Conservation (phyloP, 2,113 vertebrate species). For the Hucho hucho region DNA sequence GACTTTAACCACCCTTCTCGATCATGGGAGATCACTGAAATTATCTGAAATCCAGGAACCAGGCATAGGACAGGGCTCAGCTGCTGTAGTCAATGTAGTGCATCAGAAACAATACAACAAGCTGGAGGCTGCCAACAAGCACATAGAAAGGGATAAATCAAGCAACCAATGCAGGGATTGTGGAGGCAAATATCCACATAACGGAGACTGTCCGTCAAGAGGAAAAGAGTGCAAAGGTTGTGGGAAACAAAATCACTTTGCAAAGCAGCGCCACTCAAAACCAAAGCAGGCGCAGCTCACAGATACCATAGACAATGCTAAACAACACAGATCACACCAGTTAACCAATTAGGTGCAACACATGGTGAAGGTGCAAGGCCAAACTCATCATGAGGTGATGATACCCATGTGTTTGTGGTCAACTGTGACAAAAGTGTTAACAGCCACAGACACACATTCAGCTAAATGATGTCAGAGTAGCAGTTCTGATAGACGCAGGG, state of each 20-base stretch:
- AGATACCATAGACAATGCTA: neutral
- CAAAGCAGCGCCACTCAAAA: neutral
- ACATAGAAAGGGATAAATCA: neutral
- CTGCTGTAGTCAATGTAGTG: neutral
- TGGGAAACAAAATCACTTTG: conserved; percentile 9
- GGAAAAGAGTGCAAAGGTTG: conserved; percentile 21
- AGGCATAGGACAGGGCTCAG: neutral
- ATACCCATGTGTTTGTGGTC: conserved; percentile 4
- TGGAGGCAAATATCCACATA: conserved; percentile 12
- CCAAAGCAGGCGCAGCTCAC: neutral
- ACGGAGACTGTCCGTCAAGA: conserved; percentile 6
- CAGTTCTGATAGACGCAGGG: conserved; percentile 6
- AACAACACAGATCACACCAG: neutral
- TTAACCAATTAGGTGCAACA: neutral
- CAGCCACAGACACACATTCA: conserved; percentile 11
- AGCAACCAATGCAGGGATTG: conserved; percentile 17
- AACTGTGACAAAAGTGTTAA: neutral
- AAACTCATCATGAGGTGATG: conserved; percentile 10
- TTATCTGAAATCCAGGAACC: conserved; percentile 2
- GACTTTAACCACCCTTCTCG: neutral
- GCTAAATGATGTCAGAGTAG: conserved; percentile 1
- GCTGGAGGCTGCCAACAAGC: neutral
- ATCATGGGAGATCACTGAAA: conserved; percentile 22
- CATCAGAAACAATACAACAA: neutral
- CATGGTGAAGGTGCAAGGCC: neutral